Evolutionary conservation across 2,888 invertebrate species (phyloP).

Genomic region (Pomacea canaliculata): DNA sequence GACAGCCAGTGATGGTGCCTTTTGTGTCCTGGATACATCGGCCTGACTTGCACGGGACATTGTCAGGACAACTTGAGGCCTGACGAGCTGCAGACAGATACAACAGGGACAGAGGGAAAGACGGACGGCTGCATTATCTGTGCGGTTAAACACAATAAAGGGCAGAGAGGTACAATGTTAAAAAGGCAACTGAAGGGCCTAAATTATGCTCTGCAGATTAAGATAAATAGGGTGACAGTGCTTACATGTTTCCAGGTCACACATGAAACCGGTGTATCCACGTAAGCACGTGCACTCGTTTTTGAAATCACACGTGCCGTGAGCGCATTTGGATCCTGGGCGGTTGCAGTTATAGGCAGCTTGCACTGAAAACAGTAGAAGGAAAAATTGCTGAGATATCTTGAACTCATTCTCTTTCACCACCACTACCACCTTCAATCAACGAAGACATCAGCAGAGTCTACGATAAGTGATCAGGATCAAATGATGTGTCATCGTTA

Average conservation of each 20-base stretch:
- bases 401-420: no score
- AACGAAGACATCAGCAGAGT: no score
- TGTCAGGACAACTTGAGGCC: neutral
- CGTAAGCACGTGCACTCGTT: conserved; percentile 16
- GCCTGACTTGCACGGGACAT: conserved; percentile 4
- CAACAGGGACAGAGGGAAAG: neutral
- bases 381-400: no score
- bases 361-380: neutral
- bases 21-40: conserved; percentile 10
- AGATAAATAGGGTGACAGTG: neutral
- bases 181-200: no score
- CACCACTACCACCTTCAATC: no score
- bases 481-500: no score
- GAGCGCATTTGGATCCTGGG: conserved; percentile 19
- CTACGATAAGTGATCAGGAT: no score
- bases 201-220: no score
- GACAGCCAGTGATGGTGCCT: conserved; percentile 8
- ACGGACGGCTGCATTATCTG: no score
- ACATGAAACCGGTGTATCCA: conserved; percentile 18
- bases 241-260: conserved; percentile 18
- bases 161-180: no score
- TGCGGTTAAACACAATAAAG: no score
- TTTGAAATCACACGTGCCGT: conserved; percentile 22
- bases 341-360: conserved; percentile 20
- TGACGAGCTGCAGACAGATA: conserved; percentile 3